These are phyloP conservation scores for Cryptus viduatorius DNA, from an alignment of 2,888 invertebrate species.

Conservation along the genomic window DNA sequence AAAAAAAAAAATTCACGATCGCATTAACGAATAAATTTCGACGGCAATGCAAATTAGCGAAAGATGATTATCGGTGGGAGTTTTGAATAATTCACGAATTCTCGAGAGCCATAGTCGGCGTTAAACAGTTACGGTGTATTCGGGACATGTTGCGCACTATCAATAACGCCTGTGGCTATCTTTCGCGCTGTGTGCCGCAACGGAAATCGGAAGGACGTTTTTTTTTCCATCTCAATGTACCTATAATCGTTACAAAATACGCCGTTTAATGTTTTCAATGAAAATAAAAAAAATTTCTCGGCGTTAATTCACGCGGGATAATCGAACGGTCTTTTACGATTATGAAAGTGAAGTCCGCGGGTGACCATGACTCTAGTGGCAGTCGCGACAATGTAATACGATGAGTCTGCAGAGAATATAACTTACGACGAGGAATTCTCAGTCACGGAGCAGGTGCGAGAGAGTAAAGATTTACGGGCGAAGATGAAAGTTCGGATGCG, in stretches of 20 bases:
- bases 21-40: too few species aligned
- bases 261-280: too few species aligned
- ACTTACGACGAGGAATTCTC: slow-evolving; percentile 8
- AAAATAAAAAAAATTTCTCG: neutral
- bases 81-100: neutral
- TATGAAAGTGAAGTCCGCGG: slow-evolving; percentile 25
- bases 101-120: neutral
- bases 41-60: too few species aligned
- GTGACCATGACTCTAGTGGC: slow-evolving; percentile 39
- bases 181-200: too few species aligned
- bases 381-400: slow-evolving; percentile 37
- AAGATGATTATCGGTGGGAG: too few species aligned
- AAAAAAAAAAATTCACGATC: too few species aligned
- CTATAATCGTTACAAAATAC: too few species aligned
- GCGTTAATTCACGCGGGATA: neutral
- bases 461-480: slow-evolving; percentile 2
- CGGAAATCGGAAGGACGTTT: too few species aligned
- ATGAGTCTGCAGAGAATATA: slow-evolving; percentile 53
- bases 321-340: slow-evolving; percentile 14
- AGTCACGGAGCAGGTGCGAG: slow-evolving; percentile 2
- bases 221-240: too few species aligned
- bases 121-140: too few species aligned
- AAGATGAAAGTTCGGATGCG: slow-evolving; percentile 42
- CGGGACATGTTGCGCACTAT: too few species aligned
- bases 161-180: too few species aligned